Evolutionary conservation across 2,888 invertebrate genomes (phyloP).

Genomic region (Agapetus fuscipes): DNA sequence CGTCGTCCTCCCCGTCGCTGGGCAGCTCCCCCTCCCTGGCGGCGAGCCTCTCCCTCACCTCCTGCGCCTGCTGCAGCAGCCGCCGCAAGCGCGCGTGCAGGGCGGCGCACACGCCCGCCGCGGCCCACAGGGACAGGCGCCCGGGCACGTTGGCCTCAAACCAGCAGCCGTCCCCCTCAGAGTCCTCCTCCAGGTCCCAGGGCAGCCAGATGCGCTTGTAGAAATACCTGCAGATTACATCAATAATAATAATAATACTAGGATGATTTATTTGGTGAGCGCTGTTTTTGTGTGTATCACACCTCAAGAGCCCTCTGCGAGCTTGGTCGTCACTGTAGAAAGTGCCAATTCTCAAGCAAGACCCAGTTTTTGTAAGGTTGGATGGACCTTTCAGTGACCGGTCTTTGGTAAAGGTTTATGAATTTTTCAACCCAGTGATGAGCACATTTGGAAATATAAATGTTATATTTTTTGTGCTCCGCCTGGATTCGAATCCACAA

Average conservation of each 20-base stretch:
- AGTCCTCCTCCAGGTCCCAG: conserved; percentile 59
- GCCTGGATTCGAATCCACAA: too few relatives aligned
- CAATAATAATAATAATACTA: too few relatives aligned
- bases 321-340: too few relatives aligned
- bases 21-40: conserved; percentile 37
- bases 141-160: conserved; percentile 33
- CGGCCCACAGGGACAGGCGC: conserved; percentile 39
- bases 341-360: background rate
- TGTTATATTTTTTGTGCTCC: too few relatives aligned
- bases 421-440: too few relatives aligned
- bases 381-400: too few relatives aligned
- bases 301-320: too few relatives aligned
- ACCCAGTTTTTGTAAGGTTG: too few relatives aligned
- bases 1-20: conserved; percentile 35
- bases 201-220: conserved; percentile 59
- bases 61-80: conserved; percentile 33
- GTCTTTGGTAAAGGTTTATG: too few relatives aligned
- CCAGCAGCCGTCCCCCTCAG: conserved; percentile 31
- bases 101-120: conserved; percentile 29
- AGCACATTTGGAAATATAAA: too few relatives aligned
- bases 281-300: too few relatives aligned
- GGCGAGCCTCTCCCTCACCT: conserved; percentile 31
- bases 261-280: too few relatives aligned
- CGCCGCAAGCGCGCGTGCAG: conserved; percentile 32
- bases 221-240: conserved; percentile 42